These are phyloP conservation scores for Taphrorychus bicolor DNA, from an alignment of 2,888 invertebrate genomes.

Conservation along the genomic window DNA sequence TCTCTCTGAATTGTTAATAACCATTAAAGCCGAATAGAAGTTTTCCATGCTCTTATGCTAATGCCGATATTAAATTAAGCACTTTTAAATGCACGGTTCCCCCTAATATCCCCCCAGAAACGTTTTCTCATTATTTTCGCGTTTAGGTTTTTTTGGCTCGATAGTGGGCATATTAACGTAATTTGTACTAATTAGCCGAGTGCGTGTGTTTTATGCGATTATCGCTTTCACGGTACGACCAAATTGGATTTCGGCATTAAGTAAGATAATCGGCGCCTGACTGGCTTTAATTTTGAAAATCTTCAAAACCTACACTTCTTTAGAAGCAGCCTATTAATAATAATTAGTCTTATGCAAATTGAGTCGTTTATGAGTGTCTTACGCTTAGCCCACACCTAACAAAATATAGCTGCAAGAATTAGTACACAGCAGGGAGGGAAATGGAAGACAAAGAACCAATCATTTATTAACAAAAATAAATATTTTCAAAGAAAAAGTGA, in stretches of 20 bases:
- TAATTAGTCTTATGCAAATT: no score
- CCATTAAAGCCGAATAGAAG: slow-evolving; percentile 44
- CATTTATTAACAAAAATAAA: no score
- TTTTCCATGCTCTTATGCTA: slow-evolving; percentile 11
- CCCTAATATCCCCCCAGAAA: neutral
- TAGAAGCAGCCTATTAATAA: no score
- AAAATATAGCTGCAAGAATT: no score
- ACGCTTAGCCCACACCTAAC: no score
- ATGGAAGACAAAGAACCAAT: no score
- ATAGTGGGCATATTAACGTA: no score
- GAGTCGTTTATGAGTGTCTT: no score
- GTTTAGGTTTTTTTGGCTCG: neutral
- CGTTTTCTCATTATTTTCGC: neutral
- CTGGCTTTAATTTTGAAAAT: neutral
- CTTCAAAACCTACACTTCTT: neutral
- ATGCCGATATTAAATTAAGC: neutral
- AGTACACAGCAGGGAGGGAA: no score
- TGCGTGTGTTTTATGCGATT: neutral
- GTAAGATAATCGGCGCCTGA: neutral
- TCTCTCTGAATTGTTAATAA: slow-evolving; percentile 40
- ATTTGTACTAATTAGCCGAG: neutral
- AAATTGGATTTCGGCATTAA: neutral
- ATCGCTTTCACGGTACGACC: neutral
- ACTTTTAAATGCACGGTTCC: neutral
- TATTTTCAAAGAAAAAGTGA: no score